A percentile compares a stretch with the other conserved stretches of the same genome.
Evolutionary conservation across 2,797 vertebrate genomes (phyloP).

Genomic region (Clarias platycephalus): DNA sequence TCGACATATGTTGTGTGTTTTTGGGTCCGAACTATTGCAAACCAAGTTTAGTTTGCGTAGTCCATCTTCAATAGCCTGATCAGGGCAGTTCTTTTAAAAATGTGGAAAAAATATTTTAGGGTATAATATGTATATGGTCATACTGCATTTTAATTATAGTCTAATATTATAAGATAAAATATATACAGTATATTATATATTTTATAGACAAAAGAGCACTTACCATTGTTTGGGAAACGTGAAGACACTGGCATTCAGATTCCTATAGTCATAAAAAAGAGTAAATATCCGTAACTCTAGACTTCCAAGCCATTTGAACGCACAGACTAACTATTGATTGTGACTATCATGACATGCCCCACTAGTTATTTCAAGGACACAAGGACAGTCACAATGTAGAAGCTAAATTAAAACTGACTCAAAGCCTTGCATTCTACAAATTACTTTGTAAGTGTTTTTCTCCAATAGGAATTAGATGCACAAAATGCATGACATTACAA

Average conservation of each 20-base stretch:
- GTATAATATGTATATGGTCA: neutral
- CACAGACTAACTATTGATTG: neutral
- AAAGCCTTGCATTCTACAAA: neutral
- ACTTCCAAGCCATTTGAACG: neutral
- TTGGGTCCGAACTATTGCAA: neutral
- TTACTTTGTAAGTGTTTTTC: neutral
- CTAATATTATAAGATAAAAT: neutral
- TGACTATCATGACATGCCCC: neutral
- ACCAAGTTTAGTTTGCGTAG: neutral
- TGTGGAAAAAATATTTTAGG: neutral
- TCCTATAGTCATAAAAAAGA: constrained; percentile 12
- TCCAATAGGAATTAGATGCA: neutral
- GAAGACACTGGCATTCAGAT: constrained; percentile 14
- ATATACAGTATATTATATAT: neutral
- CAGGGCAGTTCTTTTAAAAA: constrained; percentile 4
- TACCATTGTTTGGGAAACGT: neutral
- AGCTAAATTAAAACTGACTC: neutral
- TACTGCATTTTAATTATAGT: neutral
- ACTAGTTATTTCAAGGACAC: too few species aligned
- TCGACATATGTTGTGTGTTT: neutral
- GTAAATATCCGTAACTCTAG: neutral
- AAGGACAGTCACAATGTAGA: too few species aligned
- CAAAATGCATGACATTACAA: neutral
- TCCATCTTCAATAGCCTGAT: neutral
- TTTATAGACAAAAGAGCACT: neutral